Evolutionary conservation across 2,797 vertebrate genomes (phyloP).

Genomic region (Poecilia gillii): DNA sequence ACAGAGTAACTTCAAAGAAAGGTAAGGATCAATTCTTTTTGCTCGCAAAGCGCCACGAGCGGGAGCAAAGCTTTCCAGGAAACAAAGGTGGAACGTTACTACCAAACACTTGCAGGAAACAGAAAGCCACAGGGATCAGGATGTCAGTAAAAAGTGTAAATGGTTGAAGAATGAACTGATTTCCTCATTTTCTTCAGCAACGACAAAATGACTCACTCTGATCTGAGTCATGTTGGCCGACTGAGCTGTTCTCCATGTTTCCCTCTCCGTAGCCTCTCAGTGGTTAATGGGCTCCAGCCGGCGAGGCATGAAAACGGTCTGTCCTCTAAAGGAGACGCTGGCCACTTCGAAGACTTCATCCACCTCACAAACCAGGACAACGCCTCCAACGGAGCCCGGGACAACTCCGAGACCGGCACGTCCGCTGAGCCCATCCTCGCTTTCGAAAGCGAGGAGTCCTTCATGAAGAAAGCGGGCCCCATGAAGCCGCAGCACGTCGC

Average conservation of each 20-base stretch:
- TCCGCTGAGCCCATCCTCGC: conserved; percentile 85
- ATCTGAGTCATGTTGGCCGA: conserved; percentile 42
- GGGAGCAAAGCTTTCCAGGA: conserved; percentile 30
- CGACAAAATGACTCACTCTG: conserved; percentile 38
- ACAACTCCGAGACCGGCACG: conserved; percentile 70
- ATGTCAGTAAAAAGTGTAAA: conserved; percentile 29
- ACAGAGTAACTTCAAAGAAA: conserved; percentile 63
- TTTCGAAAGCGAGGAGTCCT: conserved; percentile 88
- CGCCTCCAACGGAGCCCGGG: conserved; percentile 75
- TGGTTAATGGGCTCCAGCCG: conserved; percentile 89
- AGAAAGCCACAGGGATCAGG: conserved; percentile 9
- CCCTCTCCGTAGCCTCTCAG: conserved; percentile 56
- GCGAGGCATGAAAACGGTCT: conserved; percentile 90
- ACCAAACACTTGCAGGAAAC: conserved; percentile 34
- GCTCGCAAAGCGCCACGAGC: conserved; percentile 37
- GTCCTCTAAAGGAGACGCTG: conserved; percentile 77
- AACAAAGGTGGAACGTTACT: conserved; percentile 9
- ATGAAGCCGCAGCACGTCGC: conserved; percentile 92
- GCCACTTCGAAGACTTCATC: conserved; percentile 80
- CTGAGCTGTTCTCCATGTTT: conserved; percentile 35
- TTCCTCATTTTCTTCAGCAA: conserved; percentile 15
- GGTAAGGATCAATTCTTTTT: conserved; percentile 58
- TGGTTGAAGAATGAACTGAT: conserved; percentile 24
- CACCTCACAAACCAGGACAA: conserved; percentile 82
- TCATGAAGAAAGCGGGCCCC: conserved; percentile 90